Base-by-base conservation (phyloP, 2,113 vertebrate genomes). In the Pungitius pungitius region DNA sequence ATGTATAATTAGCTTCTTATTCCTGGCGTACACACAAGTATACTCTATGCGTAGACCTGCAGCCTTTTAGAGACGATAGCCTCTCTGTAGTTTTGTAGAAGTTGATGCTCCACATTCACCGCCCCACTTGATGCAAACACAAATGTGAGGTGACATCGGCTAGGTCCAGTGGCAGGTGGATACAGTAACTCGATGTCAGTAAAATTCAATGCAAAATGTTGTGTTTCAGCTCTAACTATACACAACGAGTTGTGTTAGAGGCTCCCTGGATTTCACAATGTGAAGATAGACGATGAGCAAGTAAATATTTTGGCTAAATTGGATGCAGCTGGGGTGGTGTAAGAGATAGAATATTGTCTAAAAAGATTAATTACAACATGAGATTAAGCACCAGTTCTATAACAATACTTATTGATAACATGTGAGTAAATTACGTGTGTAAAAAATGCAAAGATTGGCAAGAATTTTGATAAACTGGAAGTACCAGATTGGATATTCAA, bases 201-300 rank as follows among this genome's bases (percentile, higher is more conserved):
- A 45, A 81, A 81, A 71, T 78, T 74, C 69, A 86, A 86, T 79
- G 54, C 77, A 78, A 66, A 76, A 65, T 18, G 59, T 17, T 20
- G n/a, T 69, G 60, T 76, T 45, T 69, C 26, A 33, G 51, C 27
- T 30, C 24, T 33, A 63, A 59, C 51, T 59, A 56, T 26, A n/a
- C 35, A 20, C 65, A 59, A 77, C 27, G 30, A 58, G 13, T 4
- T 26, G 11, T 22, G 8, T 62, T 30, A 42, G 1, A 14, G 13
- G 26, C 24, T 69, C 20, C 7, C 26, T 35, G 24, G 18, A 62
- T 43, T 33, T 73, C 1, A 33, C 10, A 35, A 20, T 37, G 24
- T 37, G 30, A 27, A 26, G 42, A 6, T 51, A 26, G 51, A 20
- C 26, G 3, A 49, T 47, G 22, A 30, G 42, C 8, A 75, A 54